phyloP scores from a whole-genome alignment of 2,888 invertebrate species.

The Eristalis arbustorum region DNA sequence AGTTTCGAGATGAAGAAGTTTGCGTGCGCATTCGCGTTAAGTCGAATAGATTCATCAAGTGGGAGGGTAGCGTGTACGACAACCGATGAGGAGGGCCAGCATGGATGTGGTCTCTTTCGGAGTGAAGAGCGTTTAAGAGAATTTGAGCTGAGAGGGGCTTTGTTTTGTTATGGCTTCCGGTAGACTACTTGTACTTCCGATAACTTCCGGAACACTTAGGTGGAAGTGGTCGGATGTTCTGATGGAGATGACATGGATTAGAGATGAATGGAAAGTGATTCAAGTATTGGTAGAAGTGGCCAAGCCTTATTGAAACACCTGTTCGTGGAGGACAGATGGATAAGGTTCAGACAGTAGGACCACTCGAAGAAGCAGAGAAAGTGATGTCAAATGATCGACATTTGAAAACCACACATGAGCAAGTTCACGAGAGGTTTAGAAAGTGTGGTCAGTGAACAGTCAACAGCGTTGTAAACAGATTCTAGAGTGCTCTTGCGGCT shows the following conservation, averaged over 20 bases:
- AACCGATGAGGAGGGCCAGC: background rate
- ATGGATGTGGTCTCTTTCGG: background rate
- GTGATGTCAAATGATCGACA: too few relatives aligned
- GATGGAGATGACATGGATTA: background rate
- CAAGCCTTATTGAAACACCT: too few relatives aligned
- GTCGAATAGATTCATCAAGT: constrained; percentile 61
- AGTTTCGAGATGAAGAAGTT: constrained; percentile 45
- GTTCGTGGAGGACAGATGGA: too few relatives aligned
- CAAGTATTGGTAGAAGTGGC: too few relatives aligned
- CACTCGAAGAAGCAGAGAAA: too few relatives aligned
- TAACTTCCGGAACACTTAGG: background rate
- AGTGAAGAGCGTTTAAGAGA: background rate
- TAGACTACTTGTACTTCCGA: background rate
- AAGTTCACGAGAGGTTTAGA: too few relatives aligned
- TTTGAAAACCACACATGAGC: too few relatives aligned
- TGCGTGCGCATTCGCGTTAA: constrained; percentile 7
- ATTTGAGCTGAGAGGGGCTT: background rate
- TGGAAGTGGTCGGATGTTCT: background rate
- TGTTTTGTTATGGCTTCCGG: background rate
- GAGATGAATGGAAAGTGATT: too few relatives aligned
- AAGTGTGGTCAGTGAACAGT: too few relatives aligned
- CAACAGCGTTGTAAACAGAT: too few relatives aligned
- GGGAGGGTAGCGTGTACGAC: constrained; percentile 32
- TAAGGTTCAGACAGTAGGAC: too few relatives aligned
- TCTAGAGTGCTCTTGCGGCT: too few relatives aligned